Base-by-base conservation (phyloP, 2,797 vertebrate genomes). In the Brotogeris chrysoptera region DNA sequence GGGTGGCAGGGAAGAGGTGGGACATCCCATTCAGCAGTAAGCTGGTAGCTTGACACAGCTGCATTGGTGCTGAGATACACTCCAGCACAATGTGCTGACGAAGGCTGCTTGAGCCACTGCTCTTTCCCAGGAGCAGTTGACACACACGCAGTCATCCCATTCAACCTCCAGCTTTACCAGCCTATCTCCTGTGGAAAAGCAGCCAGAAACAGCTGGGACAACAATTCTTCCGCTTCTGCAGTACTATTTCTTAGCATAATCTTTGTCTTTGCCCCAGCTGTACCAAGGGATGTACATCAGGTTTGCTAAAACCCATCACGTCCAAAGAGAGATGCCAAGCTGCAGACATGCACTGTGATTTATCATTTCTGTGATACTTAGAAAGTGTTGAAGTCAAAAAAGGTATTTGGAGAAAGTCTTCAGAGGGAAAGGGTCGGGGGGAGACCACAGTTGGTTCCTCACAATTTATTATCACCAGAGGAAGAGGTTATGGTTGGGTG, bases 401-500 rank as follows among this genome's bases (percentile, higher is more conserved):
- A 72, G 46, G 36, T 83, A 88, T 88, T 81, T 69, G 27, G 61
- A 88, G 66, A 64, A 92, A 96, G 70, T 34, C 74, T 88, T 90
- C 28, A 69, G 55, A 80, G 38, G 16, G 80, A 88, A 34, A 9
- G 10, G 17, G 23, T 11, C 3, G 5, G 11, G 27, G 16, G 30
- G 24, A 9, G 39, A 32, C 82, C 70, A 81, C 55, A 84, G 50
- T 15, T 92, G 25, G 39, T n/a, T 90, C 47, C 34, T 53, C 41
- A 25, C 65, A 86, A n/a, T 90, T 64, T 94, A 90, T 92, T 66
- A 70, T 78, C 66, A 16, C 43, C 39, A 88, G 47, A 93, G 86
- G 86, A 96, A 95, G 90, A 94, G 71, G 71, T 90, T 84, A 63
- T 27, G 44, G 78, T 18, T 73, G 55, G 84, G 66, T 55, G 86